These are phyloP conservation scores for Gobio occitaniae DNA, from an alignment of 2,797 vertebrate species.

Conservation along the genomic window DNA sequence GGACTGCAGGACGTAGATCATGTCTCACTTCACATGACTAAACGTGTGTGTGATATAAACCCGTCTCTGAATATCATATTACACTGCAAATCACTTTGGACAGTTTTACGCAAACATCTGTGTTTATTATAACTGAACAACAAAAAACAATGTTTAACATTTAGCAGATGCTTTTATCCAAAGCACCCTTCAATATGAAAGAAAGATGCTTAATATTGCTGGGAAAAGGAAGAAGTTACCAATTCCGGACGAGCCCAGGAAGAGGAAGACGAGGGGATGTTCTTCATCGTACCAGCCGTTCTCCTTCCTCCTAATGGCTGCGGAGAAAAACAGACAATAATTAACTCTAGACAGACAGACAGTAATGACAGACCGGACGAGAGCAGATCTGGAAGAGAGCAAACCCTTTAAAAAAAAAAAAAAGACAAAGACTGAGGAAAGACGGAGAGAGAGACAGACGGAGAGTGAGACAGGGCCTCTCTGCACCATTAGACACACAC, in stretches of 20 bases:
- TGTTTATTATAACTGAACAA: not conserved
- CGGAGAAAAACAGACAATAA: slow-evolving; percentile 10
- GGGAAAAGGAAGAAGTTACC: slow-evolving; percentile 77
- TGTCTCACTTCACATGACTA: not conserved
- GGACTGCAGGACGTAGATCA: not conserved
- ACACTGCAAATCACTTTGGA: not conserved
- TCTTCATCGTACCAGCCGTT: slow-evolving; percentile 99
- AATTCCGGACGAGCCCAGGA: slow-evolving; percentile 96
- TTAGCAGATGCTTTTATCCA: not conserved
- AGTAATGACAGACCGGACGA: slow-evolving; percentile 31
- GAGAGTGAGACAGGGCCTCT: slow-evolving; percentile 69
- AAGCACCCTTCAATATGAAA: not conserved
- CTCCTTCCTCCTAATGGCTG: slow-evolving; percentile 96
- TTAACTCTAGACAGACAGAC: slow-evolving; percentile 28
- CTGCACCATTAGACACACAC: slow-evolving; percentile 92
- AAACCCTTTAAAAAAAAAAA: slow-evolving; percentile 54
- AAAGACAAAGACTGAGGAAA: slow-evolving; percentile 52
- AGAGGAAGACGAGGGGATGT: slow-evolving; percentile 96
- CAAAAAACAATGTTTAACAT: not conserved
- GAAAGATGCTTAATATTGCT: not conserved
- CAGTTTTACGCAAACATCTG: not conserved
- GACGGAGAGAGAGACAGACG: slow-evolving; percentile 26
- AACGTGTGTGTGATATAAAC: slow-evolving; percentile 9
- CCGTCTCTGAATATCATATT: not conserved
- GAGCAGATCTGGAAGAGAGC: slow-evolving; percentile 24